These are phyloP conservation scores for Catharus bicknelli DNA, from an alignment of 2,113 vertebrate species.

Conservation along the genomic window DNA sequence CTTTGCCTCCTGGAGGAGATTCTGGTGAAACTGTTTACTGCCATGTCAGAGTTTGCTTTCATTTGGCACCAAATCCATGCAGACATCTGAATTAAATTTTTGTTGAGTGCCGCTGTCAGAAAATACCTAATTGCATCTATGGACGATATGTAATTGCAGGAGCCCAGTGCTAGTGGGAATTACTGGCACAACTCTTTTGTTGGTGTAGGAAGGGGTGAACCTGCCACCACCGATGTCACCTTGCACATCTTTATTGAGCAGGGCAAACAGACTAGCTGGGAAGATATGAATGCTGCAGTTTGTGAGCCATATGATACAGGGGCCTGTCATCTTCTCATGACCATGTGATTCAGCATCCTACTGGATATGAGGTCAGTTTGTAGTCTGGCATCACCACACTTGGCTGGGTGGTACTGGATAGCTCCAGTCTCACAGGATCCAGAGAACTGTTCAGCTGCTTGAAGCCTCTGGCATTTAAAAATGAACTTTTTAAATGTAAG, in stretches of 20 bases:
- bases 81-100: neutral
- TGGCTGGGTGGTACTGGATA: neutral
- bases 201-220: neutral
- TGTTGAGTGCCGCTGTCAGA: neutral
- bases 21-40: neutral
- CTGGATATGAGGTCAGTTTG: neutral
- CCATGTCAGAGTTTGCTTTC: neutral
- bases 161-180: neutral
- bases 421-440: neutral
- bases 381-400: neutral
- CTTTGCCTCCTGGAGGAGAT: neutral
- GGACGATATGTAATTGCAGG: neutral
- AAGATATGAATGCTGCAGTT: neutral
- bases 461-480: neutral
- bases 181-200: neutral
- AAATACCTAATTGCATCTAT: neutral
- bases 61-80: neutral
- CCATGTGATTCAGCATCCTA: constrained; percentile 11
- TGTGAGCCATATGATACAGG: neutral
- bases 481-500: neutral
- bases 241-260: neutral
- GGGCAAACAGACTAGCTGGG: neutral
- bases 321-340: neutral
- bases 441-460: neutral
- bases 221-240: neutral